Evolutionary conservation across 2,888 invertebrate genomes (phyloP).

Genomic region (Meloe dianella): DNA sequence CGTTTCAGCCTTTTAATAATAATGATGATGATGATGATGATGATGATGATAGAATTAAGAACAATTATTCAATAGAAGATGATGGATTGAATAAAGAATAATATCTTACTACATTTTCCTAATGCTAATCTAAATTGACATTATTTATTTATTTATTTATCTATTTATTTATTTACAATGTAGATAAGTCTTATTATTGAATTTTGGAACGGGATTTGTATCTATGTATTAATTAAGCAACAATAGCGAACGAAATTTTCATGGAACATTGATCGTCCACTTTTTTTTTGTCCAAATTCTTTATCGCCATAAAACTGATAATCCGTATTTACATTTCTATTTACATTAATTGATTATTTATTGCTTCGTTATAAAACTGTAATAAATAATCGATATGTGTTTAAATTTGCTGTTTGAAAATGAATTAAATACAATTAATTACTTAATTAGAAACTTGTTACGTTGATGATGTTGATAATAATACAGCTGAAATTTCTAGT

Average conservation of each 20-base stretch:
- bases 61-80: neutral
- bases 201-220: neutral
- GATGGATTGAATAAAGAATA: neutral
- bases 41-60: neutral
- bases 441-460: neutral
- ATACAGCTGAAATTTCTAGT: no score
- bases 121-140: constrained; percentile 8
- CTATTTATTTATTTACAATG: neutral
- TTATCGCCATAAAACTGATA: constrained; percentile 11
- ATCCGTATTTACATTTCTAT: constrained; percentile 19
- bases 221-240: neutral
- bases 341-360: constrained; percentile 11
- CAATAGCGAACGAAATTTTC: neutral
- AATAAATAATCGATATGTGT: neutral
- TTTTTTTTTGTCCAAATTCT: neutral
- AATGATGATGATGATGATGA: neutral
- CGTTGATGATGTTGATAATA: no score
- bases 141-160: neutral
- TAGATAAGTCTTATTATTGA: neutral
- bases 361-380: neutral
- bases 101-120: neutral
- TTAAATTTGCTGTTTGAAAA: no score
- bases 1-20: constrained; percentile 5
- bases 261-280: neutral
- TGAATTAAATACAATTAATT: no score